A percentile compares a stretch with the other conserved stretches of the same genome.
These are phyloP conservation scores for Harpagoxenus sublaevis DNA, from an alignment of 2,888 invertebrate species.

Conservation along the genomic window DNA sequence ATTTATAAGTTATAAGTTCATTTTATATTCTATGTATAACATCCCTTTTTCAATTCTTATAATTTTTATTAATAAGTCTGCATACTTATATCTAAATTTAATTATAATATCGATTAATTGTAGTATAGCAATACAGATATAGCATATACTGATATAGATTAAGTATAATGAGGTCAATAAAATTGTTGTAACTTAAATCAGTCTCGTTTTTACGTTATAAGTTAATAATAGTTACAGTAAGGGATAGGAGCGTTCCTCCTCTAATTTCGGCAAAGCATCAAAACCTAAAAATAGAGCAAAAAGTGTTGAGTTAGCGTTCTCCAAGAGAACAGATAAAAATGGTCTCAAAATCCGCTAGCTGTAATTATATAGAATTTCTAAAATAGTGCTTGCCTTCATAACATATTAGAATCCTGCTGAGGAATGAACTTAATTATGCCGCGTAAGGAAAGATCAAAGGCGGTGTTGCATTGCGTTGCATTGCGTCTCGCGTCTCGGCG, in stretches of 20 bases:
- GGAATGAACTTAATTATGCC: slow-evolving; percentile 32
- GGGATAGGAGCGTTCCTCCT: neutral
- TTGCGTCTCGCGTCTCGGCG: neutral
- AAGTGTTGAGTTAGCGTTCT: neutral
- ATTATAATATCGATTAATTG: neutral
- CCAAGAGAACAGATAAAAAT: neutral
- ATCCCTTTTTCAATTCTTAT: neutral
- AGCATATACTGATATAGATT: neutral
- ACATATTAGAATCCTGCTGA: neutral
- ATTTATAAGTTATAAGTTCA: too few species aligned
- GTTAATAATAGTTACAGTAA: neutral
- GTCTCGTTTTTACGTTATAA: neutral
- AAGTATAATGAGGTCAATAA: neutral
- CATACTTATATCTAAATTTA: neutral
- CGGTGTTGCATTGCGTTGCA: neutral
- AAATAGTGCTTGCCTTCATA: neutral
- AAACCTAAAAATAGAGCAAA: neutral
- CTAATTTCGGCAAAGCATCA: neutral
- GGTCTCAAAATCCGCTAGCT: neutral
- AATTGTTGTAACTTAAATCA: neutral
- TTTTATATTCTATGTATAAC: too few species aligned
- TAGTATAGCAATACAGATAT: neutral
- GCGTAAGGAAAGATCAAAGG: slow-evolving; percentile 42
- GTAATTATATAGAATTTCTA: slow-evolving; percentile 30
- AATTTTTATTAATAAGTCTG: neutral